Conservation (phyloP, 2,113 vertebrate species). For the Pungitius pungitius region DNA sequence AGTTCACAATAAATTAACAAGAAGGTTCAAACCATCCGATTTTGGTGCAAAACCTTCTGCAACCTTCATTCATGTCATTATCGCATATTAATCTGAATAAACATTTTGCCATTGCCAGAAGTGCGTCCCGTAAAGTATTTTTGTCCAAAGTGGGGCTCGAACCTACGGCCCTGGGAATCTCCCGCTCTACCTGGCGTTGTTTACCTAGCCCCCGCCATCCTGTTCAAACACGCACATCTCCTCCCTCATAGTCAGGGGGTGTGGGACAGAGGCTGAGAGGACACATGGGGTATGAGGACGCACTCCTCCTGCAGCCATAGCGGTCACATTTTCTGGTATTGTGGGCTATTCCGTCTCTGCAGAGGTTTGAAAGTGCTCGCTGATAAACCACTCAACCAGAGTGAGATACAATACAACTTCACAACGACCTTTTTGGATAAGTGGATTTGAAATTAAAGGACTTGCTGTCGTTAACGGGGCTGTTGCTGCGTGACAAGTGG, state of each 20-base stretch:
- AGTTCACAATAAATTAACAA: background rate
- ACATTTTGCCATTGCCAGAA: background rate
- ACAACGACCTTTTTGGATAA: background rate
- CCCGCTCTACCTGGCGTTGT: conserved; percentile 61
- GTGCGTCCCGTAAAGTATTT: rapidly evolving
- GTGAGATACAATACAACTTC: background rate
- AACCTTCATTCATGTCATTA: background rate
- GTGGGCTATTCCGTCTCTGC: background rate
- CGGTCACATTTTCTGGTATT: conserved; percentile 34
- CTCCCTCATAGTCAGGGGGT: background rate
- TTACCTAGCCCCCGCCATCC: rapidly evolving
- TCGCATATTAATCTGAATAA: background rate
- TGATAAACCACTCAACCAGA: background rate
- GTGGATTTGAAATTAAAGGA: background rate
- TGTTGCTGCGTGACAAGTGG: background rate
- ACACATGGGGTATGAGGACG: background rate
- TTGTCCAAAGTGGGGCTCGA: conserved; percentile 71
- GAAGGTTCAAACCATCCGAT: background rate
- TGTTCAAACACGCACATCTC: background rate
- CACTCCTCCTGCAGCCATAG: conserved; percentile 2
- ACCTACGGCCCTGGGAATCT: conserved; percentile 75
- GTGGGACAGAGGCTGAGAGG: background rate
- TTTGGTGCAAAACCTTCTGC: background rate
- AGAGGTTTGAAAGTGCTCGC: background rate
- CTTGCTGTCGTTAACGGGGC: background rate